phyloP scores from a whole-genome alignment of 2,113 vertebrate species.

The Proterorhinus semilunaris region DNA sequence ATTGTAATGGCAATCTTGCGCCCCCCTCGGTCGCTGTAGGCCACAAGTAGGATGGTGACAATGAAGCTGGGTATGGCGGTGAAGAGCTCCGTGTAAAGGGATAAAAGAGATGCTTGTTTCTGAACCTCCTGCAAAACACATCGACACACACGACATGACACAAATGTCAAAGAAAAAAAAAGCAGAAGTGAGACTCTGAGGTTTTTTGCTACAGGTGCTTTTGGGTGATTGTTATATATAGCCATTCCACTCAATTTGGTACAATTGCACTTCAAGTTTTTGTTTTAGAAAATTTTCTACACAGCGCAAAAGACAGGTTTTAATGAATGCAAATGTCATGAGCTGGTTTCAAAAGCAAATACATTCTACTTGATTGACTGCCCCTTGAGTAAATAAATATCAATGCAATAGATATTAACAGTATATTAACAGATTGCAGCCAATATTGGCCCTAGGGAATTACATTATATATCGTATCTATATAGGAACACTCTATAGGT shows the following conservation, averaged over 20 bases:
- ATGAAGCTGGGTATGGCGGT: slow-evolving; percentile 82
- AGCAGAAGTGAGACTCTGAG: neutral
- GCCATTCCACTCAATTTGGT: neutral
- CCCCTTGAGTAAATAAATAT: too few relatives aligned
- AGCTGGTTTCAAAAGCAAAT: neutral
- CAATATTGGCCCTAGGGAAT: too few relatives aligned
- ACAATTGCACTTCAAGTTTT: neutral
- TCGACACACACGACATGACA: neutral
- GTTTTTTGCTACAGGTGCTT: neutral
- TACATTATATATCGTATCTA: too few relatives aligned
- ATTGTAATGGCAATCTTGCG: slow-evolving; percentile 86
- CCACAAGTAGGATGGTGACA: slow-evolving; percentile 87
- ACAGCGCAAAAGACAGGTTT: too few relatives aligned
- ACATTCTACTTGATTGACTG: neutral
- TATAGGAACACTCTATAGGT: too few relatives aligned
- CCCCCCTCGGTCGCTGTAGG: slow-evolving; percentile 86
- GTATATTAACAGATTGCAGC: too few relatives aligned
- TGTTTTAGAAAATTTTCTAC: neutral
- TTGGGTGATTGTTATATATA: neutral
- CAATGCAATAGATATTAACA: too few relatives aligned
- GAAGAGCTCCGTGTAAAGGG: slow-evolving; percentile 82
- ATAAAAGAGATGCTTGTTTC: slow-evolving; percentile 84
- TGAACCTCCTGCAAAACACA: slow-evolving; percentile 84
- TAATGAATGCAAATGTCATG: too few relatives aligned
- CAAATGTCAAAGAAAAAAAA: neutral